phyloP scores from a whole-genome alignment of 2,113 vertebrate genomes.

The Mobula hypostoma region DNA sequence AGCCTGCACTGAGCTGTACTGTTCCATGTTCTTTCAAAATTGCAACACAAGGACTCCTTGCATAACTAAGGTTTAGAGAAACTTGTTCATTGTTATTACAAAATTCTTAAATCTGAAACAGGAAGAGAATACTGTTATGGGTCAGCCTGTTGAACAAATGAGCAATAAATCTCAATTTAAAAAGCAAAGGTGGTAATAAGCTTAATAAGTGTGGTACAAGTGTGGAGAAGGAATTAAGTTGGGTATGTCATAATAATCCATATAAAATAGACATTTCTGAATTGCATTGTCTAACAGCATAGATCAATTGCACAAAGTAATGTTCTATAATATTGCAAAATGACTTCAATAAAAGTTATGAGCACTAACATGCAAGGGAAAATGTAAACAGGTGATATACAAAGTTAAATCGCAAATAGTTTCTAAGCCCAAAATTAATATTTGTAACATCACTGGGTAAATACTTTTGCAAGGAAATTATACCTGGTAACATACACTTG shows the following conservation, averaged over 20 bases:
- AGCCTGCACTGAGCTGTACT: too few species aligned
- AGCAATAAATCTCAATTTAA: not conserved
- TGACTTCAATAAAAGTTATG: not conserved
- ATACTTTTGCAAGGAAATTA: not conserved
- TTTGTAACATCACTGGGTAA: too few species aligned
- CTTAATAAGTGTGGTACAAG: not conserved
- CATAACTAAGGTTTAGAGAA: not conserved
- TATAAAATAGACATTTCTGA: too few species aligned
- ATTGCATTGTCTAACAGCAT: not conserved
- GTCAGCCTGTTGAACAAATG: not conserved
- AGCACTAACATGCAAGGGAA: not conserved
- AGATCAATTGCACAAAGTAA: not conserved
- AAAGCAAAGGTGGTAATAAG: not conserved
- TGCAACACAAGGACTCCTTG: not conserved
- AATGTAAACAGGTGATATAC: not conserved
- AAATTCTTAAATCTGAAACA: not conserved
- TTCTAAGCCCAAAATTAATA: not conserved
- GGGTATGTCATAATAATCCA: not conserved
- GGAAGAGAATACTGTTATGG: not conserved
- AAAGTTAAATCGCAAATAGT: not conserved
- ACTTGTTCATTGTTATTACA: not conserved
- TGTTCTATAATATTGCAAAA: not conserved
- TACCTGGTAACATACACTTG: too few species aligned
- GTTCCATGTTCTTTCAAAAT: not conserved
- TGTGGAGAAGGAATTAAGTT: not conserved